Base-by-base conservation (phyloP, 2,888 invertebrate species). In the Eudasyphora cyanicolor region DNA sequence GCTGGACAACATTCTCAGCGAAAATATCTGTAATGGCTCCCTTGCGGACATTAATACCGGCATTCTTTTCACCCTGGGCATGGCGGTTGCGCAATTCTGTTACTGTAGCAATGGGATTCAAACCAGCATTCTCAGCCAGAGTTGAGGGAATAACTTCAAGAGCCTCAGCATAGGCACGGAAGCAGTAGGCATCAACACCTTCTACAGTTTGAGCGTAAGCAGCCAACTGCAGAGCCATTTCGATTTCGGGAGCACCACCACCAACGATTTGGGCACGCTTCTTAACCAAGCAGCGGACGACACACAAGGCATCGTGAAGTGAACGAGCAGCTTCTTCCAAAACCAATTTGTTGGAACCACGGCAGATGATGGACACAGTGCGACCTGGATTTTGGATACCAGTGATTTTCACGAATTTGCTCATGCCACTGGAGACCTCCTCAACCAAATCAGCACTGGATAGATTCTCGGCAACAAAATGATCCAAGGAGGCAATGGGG, bases 401-500 rank as follows among this genome's bases (percentile, higher is more conserved):
- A 0, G 97, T 97, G 86, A 97, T 94, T 94, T 98, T 98, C 38
- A 99, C 97, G 92, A 98, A 97, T 92, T 98, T 97, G 49, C 96
- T 96, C 78, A 95, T 95, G 77, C 98, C 97, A 85, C 98, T 96
- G 87, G 95, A 95, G 32, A 99, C 94, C 93, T 99, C 99, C 91
- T 99, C 99, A 2, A 97, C 98, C 69, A 98, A 93, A 87, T 99
- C 99, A 6, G 99, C 99, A 85, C 94, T 94, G 8, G 97, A 97
- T 32, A 99, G 93, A 92, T 97, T 96, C 90, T 99, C 99, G 17
- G 98, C 94, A 0, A 96, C 94, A 92, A 99, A 99, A 91, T 99
- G 99, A 93, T 99, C 99, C 84, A 99, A 93, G n/a, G 98, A 98
- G 5, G 99, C 99, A 87, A 99, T 98, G 0, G 99, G 99, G 70